These are phyloP conservation scores for Anhinga anhinga DNA, from an alignment of 2,113 vertebrate species.

Conservation along the genomic window DNA sequence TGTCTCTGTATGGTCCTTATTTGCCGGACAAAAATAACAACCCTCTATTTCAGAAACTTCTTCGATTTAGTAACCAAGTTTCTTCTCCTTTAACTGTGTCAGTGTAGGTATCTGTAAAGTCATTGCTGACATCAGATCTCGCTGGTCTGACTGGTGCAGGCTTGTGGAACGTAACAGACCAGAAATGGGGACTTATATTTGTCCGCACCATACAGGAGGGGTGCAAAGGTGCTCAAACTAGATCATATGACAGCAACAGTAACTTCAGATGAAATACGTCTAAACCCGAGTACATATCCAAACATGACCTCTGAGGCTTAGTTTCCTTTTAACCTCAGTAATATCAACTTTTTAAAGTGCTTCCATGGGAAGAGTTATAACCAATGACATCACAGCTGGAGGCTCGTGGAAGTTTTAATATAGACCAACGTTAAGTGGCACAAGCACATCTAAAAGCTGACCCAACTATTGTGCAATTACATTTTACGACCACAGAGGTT, in stretches of 20 bases:
- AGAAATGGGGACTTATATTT: not conserved
- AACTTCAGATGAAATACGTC: not conserved
- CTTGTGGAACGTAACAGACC: not conserved
- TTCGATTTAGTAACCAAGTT: not conserved
- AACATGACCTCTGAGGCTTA: not conserved
- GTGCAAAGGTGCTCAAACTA: not conserved
- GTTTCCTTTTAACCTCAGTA: not conserved
- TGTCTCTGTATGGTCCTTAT: not conserved
- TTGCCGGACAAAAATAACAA: not conserved
- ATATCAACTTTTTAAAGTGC: not conserved
- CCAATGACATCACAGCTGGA: not conserved
- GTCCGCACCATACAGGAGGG: not conserved
- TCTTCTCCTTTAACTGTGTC: not conserved
- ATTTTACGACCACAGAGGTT: not conserved
- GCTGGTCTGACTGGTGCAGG: not conserved
- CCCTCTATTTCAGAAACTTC: not conserved
- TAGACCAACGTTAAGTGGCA: not conserved
- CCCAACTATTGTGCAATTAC: not conserved
- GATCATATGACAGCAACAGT: not conserved
- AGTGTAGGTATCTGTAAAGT: not conserved
- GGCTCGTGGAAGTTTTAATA: not conserved
- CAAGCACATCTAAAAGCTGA: not conserved
- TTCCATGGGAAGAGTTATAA: slow-evolving; percentile 20
- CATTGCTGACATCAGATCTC: not conserved
- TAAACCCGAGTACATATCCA: not conserved